These are phyloP conservation scores for Papilio gigon DNA, from an alignment of 2,888 invertebrate genomes.

Conservation along the genomic window DNA sequence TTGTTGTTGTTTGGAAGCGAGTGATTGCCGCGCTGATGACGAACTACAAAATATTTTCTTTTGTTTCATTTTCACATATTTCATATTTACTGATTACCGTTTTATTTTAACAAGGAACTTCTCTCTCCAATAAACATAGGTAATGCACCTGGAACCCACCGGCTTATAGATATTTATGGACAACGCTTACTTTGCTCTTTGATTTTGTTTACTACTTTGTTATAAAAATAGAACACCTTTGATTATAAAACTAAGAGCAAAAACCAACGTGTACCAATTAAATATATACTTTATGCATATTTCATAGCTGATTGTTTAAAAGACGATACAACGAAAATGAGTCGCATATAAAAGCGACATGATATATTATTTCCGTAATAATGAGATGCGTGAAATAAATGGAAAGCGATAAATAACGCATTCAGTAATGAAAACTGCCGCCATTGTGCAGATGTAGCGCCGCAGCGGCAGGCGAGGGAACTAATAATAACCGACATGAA, in stretches of 20 bases:
- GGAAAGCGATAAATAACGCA: constrained; percentile 17
- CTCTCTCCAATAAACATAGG: background rate
- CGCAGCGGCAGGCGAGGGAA: background rate
- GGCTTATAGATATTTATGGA: background rate
- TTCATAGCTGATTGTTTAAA: no score
- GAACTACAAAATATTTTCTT: constrained; percentile 13
- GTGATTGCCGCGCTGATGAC: constrained; percentile 12
- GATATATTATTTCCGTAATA: constrained; percentile 4
- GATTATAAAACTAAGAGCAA: no score
- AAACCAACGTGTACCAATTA: background rate
- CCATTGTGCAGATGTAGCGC: background rate
- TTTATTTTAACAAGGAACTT: no score
- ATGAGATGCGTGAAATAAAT: constrained; percentile 24
- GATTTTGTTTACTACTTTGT: no score
- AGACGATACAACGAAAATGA: background rate
- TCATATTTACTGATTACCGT: background rate
- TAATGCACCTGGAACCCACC: background rate
- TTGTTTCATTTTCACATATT: background rate
- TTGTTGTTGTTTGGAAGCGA: constrained; percentile 8
- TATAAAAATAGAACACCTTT: no score
- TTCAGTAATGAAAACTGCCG: constrained; percentile 9
- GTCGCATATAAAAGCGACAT: background rate
- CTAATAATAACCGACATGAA: background rate
- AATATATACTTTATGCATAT: background rate
- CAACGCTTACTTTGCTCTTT: background rate